Evolutionary conservation across 2,113 vertebrate genomes (phyloP), one percentile per base, ranked within the genome.

Genomic region (Peromyscus polionotus): DNA sequence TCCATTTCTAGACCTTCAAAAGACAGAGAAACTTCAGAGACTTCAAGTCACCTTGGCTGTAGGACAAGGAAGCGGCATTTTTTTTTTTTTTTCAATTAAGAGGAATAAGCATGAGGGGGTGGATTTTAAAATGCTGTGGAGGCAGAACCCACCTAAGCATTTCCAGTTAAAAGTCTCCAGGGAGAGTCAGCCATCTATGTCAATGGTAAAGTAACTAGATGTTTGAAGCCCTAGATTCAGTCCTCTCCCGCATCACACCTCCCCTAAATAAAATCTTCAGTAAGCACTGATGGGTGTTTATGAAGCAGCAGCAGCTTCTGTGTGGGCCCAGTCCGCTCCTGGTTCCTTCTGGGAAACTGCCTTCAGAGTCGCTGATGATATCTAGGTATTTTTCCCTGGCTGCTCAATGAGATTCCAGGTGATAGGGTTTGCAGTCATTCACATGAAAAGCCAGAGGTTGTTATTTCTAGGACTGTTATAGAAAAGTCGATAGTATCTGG

Each of bases 401-500:
- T 85, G 80, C 65, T 95, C 8, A 96, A 97, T 96, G 13, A 93
- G 84, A 88, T 81, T 90, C 93, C 85, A 95, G 80, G 83, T 94
- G 96, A 97, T 80, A 91, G 17, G 17, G 45, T 61, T 90, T 88
- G 45, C 51, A 80, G 83, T 89, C 39, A 90, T 63, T 85, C 91
- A 39, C 65, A 48, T 70, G 65, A 33, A 95, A 97, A 98, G 90
- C 51, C 3, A 95, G 31, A 96, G 95, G 73, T 16, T 94, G 95
- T 81, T 54, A 95, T 85, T 96, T 97, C 70, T 85, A 97, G 95
- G 96, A 94, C 88, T 94, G 95, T 95, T 28, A 93, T 24, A 97
- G 61, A 81, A 86, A 97, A 83, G 93, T 88, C 97, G 94, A 96
- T 97, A 84, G 17, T 91, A 97, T 97, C 97, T 97, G n/a, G 36